phyloP scores from a whole-genome alignment of 2,888 invertebrate species.

The Tortrix viridana region DNA sequence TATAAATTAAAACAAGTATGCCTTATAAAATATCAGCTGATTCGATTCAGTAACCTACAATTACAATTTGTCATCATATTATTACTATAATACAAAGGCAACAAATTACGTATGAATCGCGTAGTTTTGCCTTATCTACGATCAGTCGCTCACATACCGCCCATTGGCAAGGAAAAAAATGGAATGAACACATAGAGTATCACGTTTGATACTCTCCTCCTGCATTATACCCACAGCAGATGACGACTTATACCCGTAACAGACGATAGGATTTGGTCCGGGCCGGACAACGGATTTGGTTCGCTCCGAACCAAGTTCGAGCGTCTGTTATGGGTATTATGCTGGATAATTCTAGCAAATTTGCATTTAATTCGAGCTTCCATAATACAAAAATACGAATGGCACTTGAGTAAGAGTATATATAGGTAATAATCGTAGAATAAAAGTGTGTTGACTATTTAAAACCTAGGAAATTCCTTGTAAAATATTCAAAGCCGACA shows the following conservation, averaged over 20 bases:
- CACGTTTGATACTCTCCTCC: background rate
- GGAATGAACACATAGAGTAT: conserved; percentile 2
- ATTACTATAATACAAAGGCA: background rate
- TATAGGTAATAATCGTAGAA: no score
- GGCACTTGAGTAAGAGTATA: background rate
- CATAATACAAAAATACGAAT: conserved; percentile 1
- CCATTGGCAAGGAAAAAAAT: background rate
- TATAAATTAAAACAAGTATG: no score
- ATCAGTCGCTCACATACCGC: conserved; percentile 5
- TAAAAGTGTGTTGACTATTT: no score
- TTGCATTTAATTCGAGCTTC: background rate
- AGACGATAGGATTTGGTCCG: no score
- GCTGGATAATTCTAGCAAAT: background rate
- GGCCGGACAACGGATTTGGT: no score
- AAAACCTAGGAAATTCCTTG: background rate
- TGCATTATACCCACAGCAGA: background rate
- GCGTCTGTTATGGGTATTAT: no score
- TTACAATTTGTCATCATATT: conserved; percentile 1
- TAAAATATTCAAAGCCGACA: background rate
- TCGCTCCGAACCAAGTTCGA: no score
- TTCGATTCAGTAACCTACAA: background rate
- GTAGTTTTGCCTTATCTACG: conserved; percentile 4
- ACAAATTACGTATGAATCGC: conserved; percentile 4
- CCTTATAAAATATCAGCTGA: background rate
- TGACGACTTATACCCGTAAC: no score